phyloP scores from a whole-genome alignment of 64 coral and sea anemone species.

The Pachyseris speciosa region DNA sequence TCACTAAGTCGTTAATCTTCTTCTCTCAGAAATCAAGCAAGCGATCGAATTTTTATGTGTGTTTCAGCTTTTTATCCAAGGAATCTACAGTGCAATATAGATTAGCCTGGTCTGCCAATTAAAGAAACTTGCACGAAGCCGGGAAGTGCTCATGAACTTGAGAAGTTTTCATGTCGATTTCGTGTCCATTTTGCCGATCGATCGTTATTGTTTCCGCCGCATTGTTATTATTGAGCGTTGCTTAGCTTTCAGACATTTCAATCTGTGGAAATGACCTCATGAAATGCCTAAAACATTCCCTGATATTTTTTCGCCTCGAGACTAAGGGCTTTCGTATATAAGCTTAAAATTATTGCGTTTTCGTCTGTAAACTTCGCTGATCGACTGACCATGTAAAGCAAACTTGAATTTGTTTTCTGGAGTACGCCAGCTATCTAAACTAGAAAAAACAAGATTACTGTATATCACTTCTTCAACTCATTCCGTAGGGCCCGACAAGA shows the following conservation, averaged over 20 bases:
- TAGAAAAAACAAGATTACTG: background rate
- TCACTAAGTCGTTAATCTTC: background rate
- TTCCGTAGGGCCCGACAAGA: constrained; percentile 51
- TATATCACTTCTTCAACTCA: background rate
- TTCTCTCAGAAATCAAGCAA: background rate
- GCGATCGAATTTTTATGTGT: background rate
- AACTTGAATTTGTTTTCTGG: background rate
- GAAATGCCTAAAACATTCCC: background rate
- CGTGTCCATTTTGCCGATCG: constrained; percentile 27
- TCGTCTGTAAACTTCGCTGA: background rate
- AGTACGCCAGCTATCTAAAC: background rate
- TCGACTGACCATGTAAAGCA: too few relatives aligned
- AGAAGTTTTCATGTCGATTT: background rate
- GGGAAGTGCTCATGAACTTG: background rate
- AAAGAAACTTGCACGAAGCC: background rate
- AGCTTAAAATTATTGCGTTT: background rate
- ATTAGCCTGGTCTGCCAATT: background rate
- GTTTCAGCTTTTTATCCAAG: background rate
- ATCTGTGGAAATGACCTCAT: background rate
- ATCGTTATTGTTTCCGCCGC: background rate
- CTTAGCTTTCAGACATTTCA: background rate
- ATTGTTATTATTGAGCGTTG: background rate
- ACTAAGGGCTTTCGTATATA: too few relatives aligned
- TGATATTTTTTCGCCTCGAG: background rate
- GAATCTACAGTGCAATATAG: background rate